These are phyloP conservation scores for Vanessa atalanta DNA, from an alignment of 1,140 invertebrate species.

Conservation along the genomic window DNA sequence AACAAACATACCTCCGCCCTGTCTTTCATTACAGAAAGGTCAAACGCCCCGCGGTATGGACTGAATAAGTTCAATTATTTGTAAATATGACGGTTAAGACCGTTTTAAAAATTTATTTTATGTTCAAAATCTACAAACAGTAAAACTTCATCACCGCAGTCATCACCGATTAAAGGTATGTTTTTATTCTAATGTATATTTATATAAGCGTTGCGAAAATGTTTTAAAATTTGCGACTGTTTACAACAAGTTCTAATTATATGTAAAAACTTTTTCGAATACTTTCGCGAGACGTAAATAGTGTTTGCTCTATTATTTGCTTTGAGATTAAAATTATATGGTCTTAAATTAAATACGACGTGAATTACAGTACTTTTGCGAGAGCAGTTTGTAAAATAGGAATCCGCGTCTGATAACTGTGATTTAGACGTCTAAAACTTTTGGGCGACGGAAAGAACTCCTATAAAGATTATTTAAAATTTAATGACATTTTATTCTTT, in stretches of 20 bases:
- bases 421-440: constrained; percentile 14
- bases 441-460: not conserved
- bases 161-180: not conserved
- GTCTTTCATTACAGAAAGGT: constrained; percentile 27
- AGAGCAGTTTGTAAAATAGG: constrained; percentile 8
- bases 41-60: not conserved
- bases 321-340: not conserved
- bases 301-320: not conserved
- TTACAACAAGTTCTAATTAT: not conserved
- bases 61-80: not conserved
- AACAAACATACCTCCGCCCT: constrained; percentile 22
- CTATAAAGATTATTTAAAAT: constrained; percentile 8
- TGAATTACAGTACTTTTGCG: constrained; percentile 11
- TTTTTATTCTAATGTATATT: not conserved
- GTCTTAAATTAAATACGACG: constrained; percentile 9
- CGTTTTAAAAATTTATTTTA: not conserved
- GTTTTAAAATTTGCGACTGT: not conserved
- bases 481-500: not conserved
- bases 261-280: constrained; percentile 1
- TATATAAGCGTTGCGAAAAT: not conserved
- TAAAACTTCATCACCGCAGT: no score
- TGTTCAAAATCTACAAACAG: no score
- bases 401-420: not conserved
- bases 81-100: not conserved
- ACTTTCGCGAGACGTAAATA: not conserved